A percentile compares a stretch with the other conserved stretches of the same genome.
These are phyloP conservation scores for Knipowitschia caucasica DNA, from an alignment of 2,797 vertebrate genomes.

Conservation along the genomic window DNA sequence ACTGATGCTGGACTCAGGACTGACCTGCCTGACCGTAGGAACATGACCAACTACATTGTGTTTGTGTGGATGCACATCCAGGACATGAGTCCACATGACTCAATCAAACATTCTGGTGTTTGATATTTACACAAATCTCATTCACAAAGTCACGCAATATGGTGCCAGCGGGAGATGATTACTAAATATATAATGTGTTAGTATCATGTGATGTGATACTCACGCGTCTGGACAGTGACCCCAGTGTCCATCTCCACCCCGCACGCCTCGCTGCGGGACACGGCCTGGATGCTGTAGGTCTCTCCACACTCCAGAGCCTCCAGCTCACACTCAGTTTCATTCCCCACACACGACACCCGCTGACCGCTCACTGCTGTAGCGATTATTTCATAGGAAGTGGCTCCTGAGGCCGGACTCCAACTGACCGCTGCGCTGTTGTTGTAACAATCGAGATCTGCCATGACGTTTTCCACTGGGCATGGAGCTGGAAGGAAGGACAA, in stretches of 20 bases:
- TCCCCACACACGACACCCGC: conserved; percentile 44
- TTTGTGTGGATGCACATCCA: no score
- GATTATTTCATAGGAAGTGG: conserved; percentile 51
- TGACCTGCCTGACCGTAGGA: no score
- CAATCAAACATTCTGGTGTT: no score
- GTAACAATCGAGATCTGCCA: conserved; percentile 48
- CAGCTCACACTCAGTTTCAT: conserved; percentile 53
- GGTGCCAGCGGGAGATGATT: no score
- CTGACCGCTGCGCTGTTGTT: conserved; percentile 55
- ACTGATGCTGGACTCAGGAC: no score
- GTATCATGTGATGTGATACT: no score
- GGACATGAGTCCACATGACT: no score
- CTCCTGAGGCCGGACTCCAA: conserved; percentile 58
- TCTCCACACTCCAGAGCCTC: conserved; percentile 65
- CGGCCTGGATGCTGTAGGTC: conserved; percentile 63
- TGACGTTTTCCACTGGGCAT: conserved; percentile 51
- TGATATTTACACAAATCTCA: no score
- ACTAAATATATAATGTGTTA: no score
- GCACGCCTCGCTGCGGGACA: conserved; percentile 50
- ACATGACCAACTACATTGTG: no score
- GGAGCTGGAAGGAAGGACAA: conserved; percentile 53
- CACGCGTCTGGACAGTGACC: conserved; percentile 66
- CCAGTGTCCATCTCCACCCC: conserved; percentile 18
- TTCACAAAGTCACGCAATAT: no score
- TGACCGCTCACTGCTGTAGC: conserved; percentile 46